A percentile compares a stretch with the other conserved stretches of the same genome.
phyloP scores from a whole-genome alignment of 2,888 invertebrate genomes.

The Agrotis segetum region DNA sequence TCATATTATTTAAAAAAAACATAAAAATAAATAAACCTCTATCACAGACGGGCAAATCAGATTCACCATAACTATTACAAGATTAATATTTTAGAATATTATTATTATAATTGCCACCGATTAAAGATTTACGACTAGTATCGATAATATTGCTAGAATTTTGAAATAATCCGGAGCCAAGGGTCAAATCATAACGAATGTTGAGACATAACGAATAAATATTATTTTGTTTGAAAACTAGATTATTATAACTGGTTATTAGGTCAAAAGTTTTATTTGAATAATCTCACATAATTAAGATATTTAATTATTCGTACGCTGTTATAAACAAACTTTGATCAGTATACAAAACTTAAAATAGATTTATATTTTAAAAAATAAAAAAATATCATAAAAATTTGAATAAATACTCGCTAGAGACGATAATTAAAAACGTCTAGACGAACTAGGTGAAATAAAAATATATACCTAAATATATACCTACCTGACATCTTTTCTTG shows the following conservation, averaged over 20 bases:
- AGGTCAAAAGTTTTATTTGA: constrained; percentile 21
- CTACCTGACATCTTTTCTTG: neutral
- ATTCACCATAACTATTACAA: constrained; percentile 25
- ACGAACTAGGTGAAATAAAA: neutral
- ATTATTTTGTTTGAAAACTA: constrained; percentile 23
- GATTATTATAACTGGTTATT: constrained; percentile 11
- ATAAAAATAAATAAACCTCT: no score
- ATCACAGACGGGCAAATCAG: constrained; percentile 2
- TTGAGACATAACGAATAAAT: constrained; percentile 35
- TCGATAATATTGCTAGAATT: constrained; percentile 37
- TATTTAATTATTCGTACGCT: constrained; percentile 7
- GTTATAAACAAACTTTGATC: neutral
- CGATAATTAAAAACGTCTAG: neutral
- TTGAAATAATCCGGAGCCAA: constrained; percentile 49
- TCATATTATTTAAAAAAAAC: neutral
- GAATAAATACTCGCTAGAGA: neutral
- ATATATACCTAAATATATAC: no score
- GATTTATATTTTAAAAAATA: neutral
- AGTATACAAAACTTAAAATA: neutral
- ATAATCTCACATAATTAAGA: constrained; percentile 21
- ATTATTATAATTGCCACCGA: constrained; percentile 40
- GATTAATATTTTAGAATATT: constrained; percentile 48
- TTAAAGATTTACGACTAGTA: constrained; percentile 50
- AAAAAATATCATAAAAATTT: neutral
- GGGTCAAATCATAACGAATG: constrained; percentile 35